phyloP scores from a whole-genome alignment of 2,113 vertebrate genomes.

The Paradisaea rubra region DNA sequence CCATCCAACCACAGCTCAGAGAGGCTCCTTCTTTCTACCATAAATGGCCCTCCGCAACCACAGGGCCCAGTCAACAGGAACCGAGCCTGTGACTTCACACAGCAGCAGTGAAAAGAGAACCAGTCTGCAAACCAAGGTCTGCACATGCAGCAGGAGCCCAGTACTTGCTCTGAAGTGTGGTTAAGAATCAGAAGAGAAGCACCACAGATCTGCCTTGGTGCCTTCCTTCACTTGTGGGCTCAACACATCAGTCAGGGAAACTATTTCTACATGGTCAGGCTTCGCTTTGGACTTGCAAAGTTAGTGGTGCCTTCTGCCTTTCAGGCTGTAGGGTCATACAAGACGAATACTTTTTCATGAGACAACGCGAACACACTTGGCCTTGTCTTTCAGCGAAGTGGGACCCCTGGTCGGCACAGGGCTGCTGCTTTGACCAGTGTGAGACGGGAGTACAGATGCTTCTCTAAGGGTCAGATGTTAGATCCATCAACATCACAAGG shows the following conservation, averaged over 20 bases:
- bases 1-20: constrained; percentile 62
- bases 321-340: not conserved
- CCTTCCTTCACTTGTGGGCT: not conserved
- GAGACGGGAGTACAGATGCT: not conserved
- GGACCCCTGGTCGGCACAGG: not conserved
- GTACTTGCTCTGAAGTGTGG: not conserved
- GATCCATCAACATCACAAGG: not conserved
- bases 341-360: not conserved
- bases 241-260: not conserved
- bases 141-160: not conserved
- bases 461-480: not conserved
- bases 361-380: not conserved
- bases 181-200: not conserved
- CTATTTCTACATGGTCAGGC: not conserved
- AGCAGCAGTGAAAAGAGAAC: constrained; percentile 19
- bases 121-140: not conserved
- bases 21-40: constrained; percentile 72
- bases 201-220: not conserved
- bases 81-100: constrained; percentile 49
- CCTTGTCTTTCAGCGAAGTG: not conserved
- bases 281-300: not conserved
- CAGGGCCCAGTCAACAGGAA: constrained; percentile 64
- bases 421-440: not conserved
- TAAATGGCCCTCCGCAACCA: constrained; percentile 69
- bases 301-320: not conserved